Evolutionary conservation across 92 coral and sea anemone genomes (phyloP).

Genomic region (Actinernus sp.): DNA sequence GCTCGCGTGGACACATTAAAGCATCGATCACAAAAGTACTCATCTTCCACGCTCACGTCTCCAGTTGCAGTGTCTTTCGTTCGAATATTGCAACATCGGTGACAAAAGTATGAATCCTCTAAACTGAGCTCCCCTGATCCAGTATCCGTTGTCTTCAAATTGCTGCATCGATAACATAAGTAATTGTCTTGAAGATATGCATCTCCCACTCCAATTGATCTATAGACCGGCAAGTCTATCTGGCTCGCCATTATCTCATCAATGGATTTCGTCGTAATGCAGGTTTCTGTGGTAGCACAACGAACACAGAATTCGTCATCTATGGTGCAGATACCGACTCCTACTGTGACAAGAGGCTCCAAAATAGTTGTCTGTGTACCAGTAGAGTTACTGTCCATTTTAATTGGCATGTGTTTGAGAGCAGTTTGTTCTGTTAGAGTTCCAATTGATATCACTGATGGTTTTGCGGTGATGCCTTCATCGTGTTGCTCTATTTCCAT

Average conservation of each 20-base stretch:
- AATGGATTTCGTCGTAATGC: slow-evolving; percentile 53
- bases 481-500: slow-evolving; percentile 17
- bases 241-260: slow-evolving; percentile 90
- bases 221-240: slow-evolving; percentile 61
- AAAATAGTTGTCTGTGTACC: slow-evolving; percentile 66
- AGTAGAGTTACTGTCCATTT: slow-evolving; percentile 8
- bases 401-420: neutral
- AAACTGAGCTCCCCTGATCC: slow-evolving; percentile 71
- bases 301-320: slow-evolving; percentile 81
- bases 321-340: slow-evolving; percentile 86
- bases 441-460: slow-evolving; percentile 49
- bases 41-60: slow-evolving; percentile 45
- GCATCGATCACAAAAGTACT: slow-evolving; percentile 63
- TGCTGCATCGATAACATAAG: slow-evolving; percentile 68
- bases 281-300: slow-evolving; percentile 56
- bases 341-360: slow-evolving; percentile 69
- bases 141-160: slow-evolving; percentile 53
- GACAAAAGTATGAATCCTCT: slow-evolving; percentile 64
- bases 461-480: slow-evolving; percentile 57
- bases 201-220: slow-evolving; percentile 82
- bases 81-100: slow-evolving; percentile 43
- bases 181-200: slow-evolving; percentile 59
- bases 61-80: slow-evolving; percentile 52
- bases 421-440: slow-evolving; percentile 27
- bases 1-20: slow-evolving; percentile 37